Percentiles rank a stretch among this genome's conserved stretches.
phyloP scores from a whole-genome alignment of 2,888 invertebrate species.

The Drosophila koepferae region DNA sequence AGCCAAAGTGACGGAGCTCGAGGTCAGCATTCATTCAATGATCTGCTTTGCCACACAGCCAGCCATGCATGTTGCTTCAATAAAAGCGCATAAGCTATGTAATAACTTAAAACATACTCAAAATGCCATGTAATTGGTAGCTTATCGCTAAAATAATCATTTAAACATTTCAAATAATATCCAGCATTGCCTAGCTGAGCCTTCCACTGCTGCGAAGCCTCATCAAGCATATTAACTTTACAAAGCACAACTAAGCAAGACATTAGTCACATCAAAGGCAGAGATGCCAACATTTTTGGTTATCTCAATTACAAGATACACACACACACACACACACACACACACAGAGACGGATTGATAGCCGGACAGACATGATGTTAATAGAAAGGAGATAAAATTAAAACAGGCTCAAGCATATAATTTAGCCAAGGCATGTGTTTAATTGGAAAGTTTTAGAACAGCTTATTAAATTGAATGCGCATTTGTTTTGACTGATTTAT shows the following conservation, averaged over 20 bases:
- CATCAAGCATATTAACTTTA: background rate
- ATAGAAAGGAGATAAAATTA: conserved; percentile 2
- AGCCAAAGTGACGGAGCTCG: background rate
- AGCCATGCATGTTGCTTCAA: background rate
- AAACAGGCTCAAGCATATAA: conserved; percentile 14
- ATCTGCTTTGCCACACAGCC: background rate
- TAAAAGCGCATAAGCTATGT: background rate
- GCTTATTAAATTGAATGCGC: conserved; percentile 16
- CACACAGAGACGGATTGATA: no score
- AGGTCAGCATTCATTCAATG: background rate
- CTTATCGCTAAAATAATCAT: background rate
- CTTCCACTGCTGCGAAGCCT: background rate
- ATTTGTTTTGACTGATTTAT: conserved; percentile 17
- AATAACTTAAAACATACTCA: background rate
- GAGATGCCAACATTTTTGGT: background rate
- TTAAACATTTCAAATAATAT: background rate
- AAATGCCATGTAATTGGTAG: background rate
- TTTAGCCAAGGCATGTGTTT: conserved; percentile 14
- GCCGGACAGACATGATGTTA: conserved; percentile 1
- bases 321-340: background rate
- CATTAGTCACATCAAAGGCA: conserved; percentile 26
- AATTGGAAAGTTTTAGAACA: conserved; percentile 22
- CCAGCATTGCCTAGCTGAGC: background rate
- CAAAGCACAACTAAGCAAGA: background rate
- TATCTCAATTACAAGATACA: background rate